Conservation (phyloP, 2,113 vertebrate genomes). For the Raja brachyura region DNA sequence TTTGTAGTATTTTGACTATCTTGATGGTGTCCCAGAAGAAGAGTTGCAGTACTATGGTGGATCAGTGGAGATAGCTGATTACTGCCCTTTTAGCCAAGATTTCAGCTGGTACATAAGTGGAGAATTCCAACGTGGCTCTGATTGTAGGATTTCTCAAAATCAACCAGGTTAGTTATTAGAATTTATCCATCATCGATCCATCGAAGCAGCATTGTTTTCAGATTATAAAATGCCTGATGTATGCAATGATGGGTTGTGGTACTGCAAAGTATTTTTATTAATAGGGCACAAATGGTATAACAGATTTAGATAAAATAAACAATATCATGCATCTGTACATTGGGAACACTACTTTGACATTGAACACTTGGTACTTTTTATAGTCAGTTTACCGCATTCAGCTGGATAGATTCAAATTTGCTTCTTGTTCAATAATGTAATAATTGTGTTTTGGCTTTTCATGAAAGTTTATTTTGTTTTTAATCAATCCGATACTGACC, state of each 20-base stretch:
- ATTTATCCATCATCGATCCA: not conserved
- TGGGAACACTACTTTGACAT: not conserved
- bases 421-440: not conserved
- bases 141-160: conserved; percentile 80
- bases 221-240: not conserved
- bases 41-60: conserved; percentile 82
- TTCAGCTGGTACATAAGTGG: conserved; percentile 94
- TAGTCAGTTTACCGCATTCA: not conserved
- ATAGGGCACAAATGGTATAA: not conserved
- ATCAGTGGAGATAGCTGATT: conserved; percentile 94
- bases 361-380: not conserved
- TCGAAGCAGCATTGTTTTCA: not conserved
- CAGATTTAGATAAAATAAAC: not conserved
- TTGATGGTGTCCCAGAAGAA: conserved; percentile 64
- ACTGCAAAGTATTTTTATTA: not conserved
- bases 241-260: not conserved
- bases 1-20: conserved; percentile 82
- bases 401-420: not conserved
- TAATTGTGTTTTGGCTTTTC: not conserved
- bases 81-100: conserved; percentile 93
- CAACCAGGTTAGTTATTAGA: conserved; percentile 71
- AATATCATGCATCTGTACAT: not conserved
- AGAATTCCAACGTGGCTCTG: conserved; percentile 88
- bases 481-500: not conserved
- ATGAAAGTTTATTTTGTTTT: not conserved